Evolutionary conservation across 2,888 invertebrate genomes (phyloP).

Genomic region (Lissonota sp.): DNA sequence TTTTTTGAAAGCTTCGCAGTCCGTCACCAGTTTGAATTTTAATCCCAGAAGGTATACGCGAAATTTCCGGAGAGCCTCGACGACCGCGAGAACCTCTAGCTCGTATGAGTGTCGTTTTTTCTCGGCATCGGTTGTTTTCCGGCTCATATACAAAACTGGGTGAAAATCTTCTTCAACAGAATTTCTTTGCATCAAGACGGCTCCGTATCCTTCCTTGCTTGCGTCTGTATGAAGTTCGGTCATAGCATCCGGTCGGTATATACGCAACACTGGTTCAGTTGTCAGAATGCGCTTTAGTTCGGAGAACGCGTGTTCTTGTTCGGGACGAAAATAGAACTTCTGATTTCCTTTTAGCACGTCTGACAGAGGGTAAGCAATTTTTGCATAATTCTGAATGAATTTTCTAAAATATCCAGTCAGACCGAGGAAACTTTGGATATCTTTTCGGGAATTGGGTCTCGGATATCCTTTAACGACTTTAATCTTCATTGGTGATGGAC

Average conservation of each 20-base stretch:
- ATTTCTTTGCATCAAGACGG: constrained; percentile 69
- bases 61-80: constrained; percentile 68
- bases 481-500: constrained; percentile 56
- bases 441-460: constrained; percentile 14
- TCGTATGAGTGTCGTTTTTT: constrained; percentile 69
- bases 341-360: constrained; percentile 66
- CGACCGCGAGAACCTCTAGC: constrained; percentile 69
- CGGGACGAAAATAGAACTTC: constrained; percentile 52
- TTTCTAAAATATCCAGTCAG: constrained; percentile 21
- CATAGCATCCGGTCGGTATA: constrained; percentile 42
- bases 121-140: constrained; percentile 69
- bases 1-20: constrained; percentile 58
- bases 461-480: constrained; percentile 61
- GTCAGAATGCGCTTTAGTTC: constrained; percentile 47
- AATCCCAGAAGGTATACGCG: constrained; percentile 68
- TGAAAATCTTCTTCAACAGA: constrained; percentile 57
- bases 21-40: constrained; percentile 69
- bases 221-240: constrained; percentile 26
- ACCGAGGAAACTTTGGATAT: constrained; percentile 61
- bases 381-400: constrained; percentile 59
- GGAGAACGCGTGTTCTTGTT: constrained; percentile 38
- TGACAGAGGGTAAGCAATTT: constrained; percentile 70
- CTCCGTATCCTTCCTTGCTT: constrained; percentile 56
- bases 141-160: constrained; percentile 69
- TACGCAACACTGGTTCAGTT: constrained; percentile 41